A percentile compares a stretch with the other conserved stretches of the same genome.
phyloP scores from a whole-genome alignment of 2,113 vertebrate genomes.

The Cacatua alba region DNA sequence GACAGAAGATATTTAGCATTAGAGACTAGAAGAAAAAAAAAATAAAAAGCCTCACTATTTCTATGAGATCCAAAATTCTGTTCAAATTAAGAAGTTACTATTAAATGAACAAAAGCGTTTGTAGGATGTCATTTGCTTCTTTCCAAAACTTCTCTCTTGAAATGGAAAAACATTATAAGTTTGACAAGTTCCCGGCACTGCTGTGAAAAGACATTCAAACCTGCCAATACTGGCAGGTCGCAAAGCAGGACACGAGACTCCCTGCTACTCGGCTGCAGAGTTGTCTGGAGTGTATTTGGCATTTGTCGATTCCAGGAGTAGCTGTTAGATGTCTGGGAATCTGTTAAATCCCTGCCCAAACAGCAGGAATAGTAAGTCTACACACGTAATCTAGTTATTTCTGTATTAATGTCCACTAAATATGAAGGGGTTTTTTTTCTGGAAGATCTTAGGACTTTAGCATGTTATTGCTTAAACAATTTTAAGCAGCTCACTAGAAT shows the following conservation, averaged over 20 bases:
- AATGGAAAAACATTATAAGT: neutral
- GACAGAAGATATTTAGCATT: neutral
- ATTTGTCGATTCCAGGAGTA: neutral
- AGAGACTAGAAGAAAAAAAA: neutral
- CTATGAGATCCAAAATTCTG: neutral
- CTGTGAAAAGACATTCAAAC: neutral
- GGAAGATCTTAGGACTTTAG: neutral
- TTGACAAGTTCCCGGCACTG: neutral
- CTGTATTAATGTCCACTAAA: constrained; percentile 1
- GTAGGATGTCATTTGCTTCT: neutral
- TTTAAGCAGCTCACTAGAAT: neutral
- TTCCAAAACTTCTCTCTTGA: neutral
- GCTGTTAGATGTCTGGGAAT: constrained; percentile 57
- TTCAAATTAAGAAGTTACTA: neutral
- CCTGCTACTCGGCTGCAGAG: neutral
- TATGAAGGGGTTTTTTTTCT: neutral
- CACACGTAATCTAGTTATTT: constrained; percentile 13
- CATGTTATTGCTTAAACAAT: neutral
- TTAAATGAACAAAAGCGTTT: neutral
- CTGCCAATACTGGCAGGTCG: neutral
- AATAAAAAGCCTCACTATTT: neutral
- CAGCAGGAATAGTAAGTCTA: constrained; percentile 33
- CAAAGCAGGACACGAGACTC: neutral
- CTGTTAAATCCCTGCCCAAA: constrained; percentile 41
- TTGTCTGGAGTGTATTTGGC: neutral